phyloP scores from a whole-genome alignment of 2,113 vertebrate genomes.

The Falcunculus frontatus region DNA sequence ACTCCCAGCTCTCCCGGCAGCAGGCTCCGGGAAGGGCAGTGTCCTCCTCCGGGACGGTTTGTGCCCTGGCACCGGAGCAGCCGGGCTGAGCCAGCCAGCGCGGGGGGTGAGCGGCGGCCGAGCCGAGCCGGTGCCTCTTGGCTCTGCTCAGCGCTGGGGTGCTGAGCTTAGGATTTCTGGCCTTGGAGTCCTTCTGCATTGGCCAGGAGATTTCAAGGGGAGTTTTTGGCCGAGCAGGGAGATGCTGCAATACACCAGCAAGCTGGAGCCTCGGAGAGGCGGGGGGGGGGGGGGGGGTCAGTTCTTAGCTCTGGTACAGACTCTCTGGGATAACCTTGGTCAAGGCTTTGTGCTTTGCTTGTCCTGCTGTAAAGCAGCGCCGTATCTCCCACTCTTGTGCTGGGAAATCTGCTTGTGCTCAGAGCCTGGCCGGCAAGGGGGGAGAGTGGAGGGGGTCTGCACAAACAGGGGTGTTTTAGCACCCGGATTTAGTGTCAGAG shows the following conservation, averaged over 20 bases:
- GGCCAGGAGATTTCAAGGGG: background rate
- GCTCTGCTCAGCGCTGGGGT: background rate
- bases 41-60: background rate
- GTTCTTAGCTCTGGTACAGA: background rate
- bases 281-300: background rate
- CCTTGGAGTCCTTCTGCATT: background rate
- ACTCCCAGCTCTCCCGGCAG: background rate
- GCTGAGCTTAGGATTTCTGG: background rate
- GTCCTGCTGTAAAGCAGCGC: background rate
- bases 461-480: background rate
- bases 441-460: background rate
- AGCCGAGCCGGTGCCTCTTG: background rate
- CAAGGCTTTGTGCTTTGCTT: background rate
- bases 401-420: background rate
- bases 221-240: background rate
- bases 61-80: slow-evolving; percentile 1
- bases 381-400: background rate
- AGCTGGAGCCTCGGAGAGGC: background rate
- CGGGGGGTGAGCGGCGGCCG: background rate
- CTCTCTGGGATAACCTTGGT: slow-evolving; percentile 1
- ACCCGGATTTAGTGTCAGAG: background rate
- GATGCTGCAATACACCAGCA: background rate
- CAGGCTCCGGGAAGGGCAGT: background rate
- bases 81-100: background rate
- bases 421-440: background rate